phyloP scores from a whole-genome alignment of 1,140 invertebrate genomes.

The Brachystomella parvula region DNA sequence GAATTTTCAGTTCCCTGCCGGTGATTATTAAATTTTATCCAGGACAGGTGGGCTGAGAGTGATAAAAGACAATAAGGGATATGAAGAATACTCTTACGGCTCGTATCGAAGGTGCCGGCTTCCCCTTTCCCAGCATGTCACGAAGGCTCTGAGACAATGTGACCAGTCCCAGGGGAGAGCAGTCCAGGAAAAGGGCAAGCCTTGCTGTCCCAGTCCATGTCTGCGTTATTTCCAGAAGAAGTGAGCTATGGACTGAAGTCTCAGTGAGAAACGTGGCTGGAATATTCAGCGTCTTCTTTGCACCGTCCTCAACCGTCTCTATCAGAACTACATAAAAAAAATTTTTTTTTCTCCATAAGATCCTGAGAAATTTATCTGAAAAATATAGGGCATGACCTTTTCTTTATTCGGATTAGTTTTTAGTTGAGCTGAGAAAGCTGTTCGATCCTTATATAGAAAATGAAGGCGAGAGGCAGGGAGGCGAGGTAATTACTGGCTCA shows the following conservation, averaged over 20 bases:
- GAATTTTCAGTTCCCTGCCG: too few relatives aligned
- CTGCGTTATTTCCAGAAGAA: conserved; percentile 52
- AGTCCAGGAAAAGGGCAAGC: conserved; percentile 53
- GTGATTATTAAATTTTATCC: too few relatives aligned
- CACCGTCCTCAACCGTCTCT: conserved; percentile 49
- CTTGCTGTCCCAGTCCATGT: conserved; percentile 45
- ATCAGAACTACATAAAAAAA: conserved; percentile 48
- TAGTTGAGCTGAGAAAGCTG: background rate
- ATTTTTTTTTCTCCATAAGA: too few relatives aligned
- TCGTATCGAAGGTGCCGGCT: conserved; percentile 16
- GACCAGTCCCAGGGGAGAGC: conserved; percentile 49
- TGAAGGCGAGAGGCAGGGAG: background rate
- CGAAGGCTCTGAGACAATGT: conserved; percentile 48
- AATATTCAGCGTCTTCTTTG: conserved; percentile 46
- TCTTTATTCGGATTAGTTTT: too few relatives aligned
- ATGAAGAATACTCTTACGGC: conserved; percentile 11
- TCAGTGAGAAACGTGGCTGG: conserved; percentile 41
- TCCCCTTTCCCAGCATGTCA: conserved; percentile 28
- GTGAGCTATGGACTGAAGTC: conserved; percentile 45
- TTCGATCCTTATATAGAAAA: conserved; percentile 21
- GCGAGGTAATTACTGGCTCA: background rate
- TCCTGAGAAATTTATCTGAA: background rate
- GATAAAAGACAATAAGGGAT: too few relatives aligned
- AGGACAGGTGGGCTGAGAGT: too few relatives aligned
- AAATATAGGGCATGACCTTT: conserved; percentile 14